Evolutionary conservation across 2,888 invertebrate genomes (phyloP), one percentile per base, ranked within the genome.

Genomic region (Gibbula magus): DNA sequence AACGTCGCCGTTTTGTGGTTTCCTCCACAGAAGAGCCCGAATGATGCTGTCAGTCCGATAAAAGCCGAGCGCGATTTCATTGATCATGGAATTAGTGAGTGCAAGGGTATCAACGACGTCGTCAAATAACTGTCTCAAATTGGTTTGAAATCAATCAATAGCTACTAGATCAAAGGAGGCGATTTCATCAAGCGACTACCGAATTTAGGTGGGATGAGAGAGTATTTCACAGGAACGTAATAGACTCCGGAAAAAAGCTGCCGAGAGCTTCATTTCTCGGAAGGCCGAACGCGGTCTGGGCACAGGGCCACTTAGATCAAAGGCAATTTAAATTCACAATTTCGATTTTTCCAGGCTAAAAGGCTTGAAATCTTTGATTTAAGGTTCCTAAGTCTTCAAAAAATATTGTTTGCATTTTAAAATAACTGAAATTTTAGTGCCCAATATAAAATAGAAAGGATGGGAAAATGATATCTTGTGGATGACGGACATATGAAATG

Each of bases 91-190:
- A 70, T 70, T 70, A 70, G 70, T 35, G 70, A 39, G 35, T 70
- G 35, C 35, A 32, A 70, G 70, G 35, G 70, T 70, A 70, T 70
- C 70, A 70, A 39, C 35, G 39, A 70, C 35, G 70, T 70, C 39
- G 70, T 70, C 70, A 70, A 70, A 70, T 70, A 70, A 70, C 70
- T 70, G 70, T 70, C 70, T 39, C 32, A 70, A 70, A 70, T 70
- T 70, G 70, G 70, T 70, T 70, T 70, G 70, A 70, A 70, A 70
- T 70, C 70, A 70, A 70, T 70, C 70, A 70, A 70, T 70, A 70
- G 70, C 35, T 39, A 32, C 35, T 8, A 70, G 35, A 70, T 70
- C 70, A 70, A 70, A 70, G 70, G 70, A 70, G 70, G 35, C 70
- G 70, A 70, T 70, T 70, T 70, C 70, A 70, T 70, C 70, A 70